phyloP scores from a whole-genome alignment of 2,113 vertebrate species.

The Prionailurus viverrinus region DNA sequence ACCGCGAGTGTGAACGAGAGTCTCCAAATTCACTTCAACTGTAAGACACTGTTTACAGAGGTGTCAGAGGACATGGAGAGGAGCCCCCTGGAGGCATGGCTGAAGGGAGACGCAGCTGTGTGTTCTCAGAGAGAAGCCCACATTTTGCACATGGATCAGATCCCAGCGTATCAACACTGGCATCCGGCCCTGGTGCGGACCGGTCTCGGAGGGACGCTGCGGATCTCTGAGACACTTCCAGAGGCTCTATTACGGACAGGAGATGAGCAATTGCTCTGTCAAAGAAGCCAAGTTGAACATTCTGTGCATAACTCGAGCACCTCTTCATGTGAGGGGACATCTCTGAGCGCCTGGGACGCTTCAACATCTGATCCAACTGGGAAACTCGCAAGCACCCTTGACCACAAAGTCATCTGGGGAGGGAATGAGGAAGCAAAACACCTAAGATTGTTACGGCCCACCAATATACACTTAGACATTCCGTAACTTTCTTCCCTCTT shows the following conservation, averaged over 20 bases:
- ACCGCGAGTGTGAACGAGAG: conserved; percentile 67
- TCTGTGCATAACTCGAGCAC: conserved; percentile 42
- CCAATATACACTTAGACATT: not conserved
- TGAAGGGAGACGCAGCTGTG: conserved; percentile 58
- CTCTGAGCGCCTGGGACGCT: not conserved
- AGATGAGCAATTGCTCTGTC: conserved; percentile 38
- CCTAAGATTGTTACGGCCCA: not conserved
- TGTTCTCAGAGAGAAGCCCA: conserved; percentile 51
- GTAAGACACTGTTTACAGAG: conserved; percentile 75
- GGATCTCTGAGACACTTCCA: conserved; percentile 61
- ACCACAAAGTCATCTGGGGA: not conserved
- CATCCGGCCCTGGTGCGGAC: conserved; percentile 28
- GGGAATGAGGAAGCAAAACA: not conserved
- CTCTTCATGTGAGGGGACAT: not conserved
- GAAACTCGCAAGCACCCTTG: not conserved
- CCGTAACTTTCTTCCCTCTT: not conserved
- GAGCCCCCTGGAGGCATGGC: not conserved
- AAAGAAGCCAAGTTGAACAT: conserved; percentile 38
- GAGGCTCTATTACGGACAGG: conserved; percentile 20
- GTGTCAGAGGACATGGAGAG: conserved; percentile 56
- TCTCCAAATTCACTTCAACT: conserved; percentile 67
- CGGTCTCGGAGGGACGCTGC: conserved; percentile 23
- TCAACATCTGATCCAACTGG: not conserved
- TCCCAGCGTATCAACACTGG: not conserved
- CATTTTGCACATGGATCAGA: conserved; percentile 31